Evolutionary conservation across 2,797 vertebrate species (phyloP), one percentile per base, ranked within the genome.

Genomic region (Streptopelia turtur): DNA sequence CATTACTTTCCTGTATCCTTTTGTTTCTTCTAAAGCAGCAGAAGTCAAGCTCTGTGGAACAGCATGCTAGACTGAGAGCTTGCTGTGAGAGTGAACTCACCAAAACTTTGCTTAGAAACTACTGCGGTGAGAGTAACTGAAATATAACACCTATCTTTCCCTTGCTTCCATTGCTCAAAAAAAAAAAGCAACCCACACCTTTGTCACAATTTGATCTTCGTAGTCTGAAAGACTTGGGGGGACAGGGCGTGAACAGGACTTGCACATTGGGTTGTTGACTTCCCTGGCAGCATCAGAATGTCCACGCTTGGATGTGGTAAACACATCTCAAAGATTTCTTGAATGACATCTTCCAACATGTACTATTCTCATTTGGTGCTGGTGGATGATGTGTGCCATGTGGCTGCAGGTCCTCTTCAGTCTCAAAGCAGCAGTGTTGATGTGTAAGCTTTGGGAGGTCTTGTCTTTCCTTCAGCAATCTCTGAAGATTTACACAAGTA

Each of bases 331-430:
- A n/a, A 45, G 43, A 63, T 60, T 80, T 80, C 5, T 16, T 52
- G 52, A 31, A 11, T 18, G 4, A 0, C 66, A 7, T 31, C 11
- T 41, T 72, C 33, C 66, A 56, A 33, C 1, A 0, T 1, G 1
- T 1, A 0, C 28, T 47, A 39, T 47, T 85, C 43, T 70, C 27
- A 5, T 49, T 30, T 55, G 49, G 41, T 47, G 30, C 21, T 55
- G 37, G 22, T 5, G 50, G 50, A 20, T 41, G 43, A 57, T 16
- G 5, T 30, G 4, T n/a, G 5, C 33, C 23, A 12, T 47, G 56
- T 82, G 47, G 50, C 52, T 64, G 21, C 35, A 53, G 31, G 30
- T 70, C 11, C 37, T 71, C 35, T 82, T 45, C 28, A 65, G 18
- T 66, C 43, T 50, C 37, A 21, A 5, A 81, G 60, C 15, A 16